Evolutionary conservation across 2,888 invertebrate genomes (phyloP).

Genomic region (Smittia aterrima): DNA sequence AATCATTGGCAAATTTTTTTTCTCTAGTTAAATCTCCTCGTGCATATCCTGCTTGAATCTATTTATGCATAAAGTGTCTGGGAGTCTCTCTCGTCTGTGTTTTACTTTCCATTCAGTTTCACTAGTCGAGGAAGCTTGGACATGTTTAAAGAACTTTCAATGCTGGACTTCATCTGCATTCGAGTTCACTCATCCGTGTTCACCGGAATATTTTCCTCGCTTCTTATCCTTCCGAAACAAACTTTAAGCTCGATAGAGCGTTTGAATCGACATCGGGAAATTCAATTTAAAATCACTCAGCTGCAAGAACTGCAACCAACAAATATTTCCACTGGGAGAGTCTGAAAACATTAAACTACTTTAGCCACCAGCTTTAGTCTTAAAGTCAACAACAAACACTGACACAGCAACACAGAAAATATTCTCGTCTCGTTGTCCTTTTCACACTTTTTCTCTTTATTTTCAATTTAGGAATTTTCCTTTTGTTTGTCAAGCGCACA

Average conservation of each 20-base stretch:
- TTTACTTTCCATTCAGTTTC: no score
- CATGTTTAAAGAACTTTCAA: no score
- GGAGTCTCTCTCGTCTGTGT: no score
- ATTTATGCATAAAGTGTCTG: no score
- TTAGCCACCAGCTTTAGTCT: neutral
- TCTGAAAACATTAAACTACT: neutral
- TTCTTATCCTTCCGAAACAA: neutral
- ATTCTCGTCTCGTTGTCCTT: neutral
- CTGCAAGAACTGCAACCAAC: slow-evolving; percentile 7
- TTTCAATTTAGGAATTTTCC: neutral
- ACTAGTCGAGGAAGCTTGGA: no score
- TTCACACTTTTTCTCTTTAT: neutral
- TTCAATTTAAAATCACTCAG: slow-evolving; percentile 40
- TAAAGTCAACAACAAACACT: slow-evolving; percentile 21
- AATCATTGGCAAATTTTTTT: neutral
- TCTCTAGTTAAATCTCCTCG: no score
- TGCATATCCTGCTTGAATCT: no score
- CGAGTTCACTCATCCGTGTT: neutral
- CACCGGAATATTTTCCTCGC: no score
- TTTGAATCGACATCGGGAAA: neutral
- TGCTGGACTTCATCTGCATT: neutral
- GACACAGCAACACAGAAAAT: neutral
- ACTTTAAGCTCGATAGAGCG: neutral
- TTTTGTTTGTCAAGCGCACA: neutral
- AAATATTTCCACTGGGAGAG: neutral